Evolutionary conservation across 2,888 invertebrate genomes (phyloP).

Genomic region (Zaprionus obscuricornis): DNA sequence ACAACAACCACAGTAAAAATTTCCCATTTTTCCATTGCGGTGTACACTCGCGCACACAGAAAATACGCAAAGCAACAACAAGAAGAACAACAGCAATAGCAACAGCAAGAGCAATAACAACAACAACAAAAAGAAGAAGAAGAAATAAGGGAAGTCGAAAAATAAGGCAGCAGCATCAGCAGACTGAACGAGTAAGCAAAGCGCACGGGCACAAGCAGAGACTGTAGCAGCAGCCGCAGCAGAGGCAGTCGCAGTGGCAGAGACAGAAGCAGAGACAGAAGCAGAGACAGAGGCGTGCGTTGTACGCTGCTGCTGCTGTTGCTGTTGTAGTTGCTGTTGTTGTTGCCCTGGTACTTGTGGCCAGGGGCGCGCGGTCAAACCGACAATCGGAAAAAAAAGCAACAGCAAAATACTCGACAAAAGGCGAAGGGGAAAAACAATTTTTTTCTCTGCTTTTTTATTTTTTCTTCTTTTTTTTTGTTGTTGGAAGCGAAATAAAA

Average conservation of each 20-base stretch:
- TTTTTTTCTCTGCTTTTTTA: too few relatives aligned
- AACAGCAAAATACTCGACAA: slow-evolving; percentile 28
- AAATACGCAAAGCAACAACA: slow-evolving; percentile 36
- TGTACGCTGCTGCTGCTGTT: slow-evolving; percentile 32
- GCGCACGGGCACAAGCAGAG: slow-evolving; percentile 13
- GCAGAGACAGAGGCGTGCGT: slow-evolving; percentile 44
- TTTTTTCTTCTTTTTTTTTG: too few relatives aligned
- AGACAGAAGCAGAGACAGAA: slow-evolving; percentile 12
- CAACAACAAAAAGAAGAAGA: slow-evolving; percentile 16
- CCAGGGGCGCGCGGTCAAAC: slow-evolving; percentile 64
- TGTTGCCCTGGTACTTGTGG: slow-evolving; percentile 61
- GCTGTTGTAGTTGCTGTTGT: slow-evolving; percentile 29
- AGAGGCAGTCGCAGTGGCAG: slow-evolving; percentile 19
- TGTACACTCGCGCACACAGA: slow-evolving; percentile 66
- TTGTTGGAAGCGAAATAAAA: slow-evolving; percentile 60
- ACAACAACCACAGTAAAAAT: slow-evolving; percentile 83
- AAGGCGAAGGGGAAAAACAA: slow-evolving; percentile 43
- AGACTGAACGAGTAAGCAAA: too few relatives aligned
- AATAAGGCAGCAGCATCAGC: slow-evolving; percentile 11
- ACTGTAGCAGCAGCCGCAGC: slow-evolving; percentile 15
- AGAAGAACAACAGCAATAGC: slow-evolving; percentile 20
- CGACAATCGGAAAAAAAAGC: slow-evolving; percentile 40
- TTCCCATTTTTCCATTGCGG: slow-evolving; percentile 83
- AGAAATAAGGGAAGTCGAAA: slow-evolving; percentile 52
- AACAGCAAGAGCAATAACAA: slow-evolving; percentile 25